Conservation (phyloP, 2,113 vertebrate species). For the Solea solea region DNA sequence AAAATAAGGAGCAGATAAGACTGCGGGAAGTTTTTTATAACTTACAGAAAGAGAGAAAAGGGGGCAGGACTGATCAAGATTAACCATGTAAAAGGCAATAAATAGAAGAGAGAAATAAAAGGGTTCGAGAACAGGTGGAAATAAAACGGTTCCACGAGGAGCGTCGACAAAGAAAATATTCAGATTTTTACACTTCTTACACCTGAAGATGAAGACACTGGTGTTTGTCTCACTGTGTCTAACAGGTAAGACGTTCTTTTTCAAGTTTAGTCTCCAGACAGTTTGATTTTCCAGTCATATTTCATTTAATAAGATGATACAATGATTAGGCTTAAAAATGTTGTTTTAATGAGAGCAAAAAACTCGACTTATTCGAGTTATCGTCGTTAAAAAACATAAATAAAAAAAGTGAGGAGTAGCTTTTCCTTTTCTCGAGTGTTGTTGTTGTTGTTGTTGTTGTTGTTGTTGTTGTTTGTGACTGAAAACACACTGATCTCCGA, state of each 20-base stretch:
- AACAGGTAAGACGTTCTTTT: constrained; percentile 51
- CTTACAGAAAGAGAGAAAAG: constrained; percentile 9
- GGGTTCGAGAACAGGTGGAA: background rate
- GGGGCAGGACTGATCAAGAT: constrained; percentile 24
- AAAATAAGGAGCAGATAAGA: constrained; percentile 19
- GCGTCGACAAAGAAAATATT: background rate
- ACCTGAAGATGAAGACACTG: constrained; percentile 60
- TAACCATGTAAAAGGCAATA: constrained; percentile 6
- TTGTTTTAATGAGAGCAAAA: too few relatives aligned
- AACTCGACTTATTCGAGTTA: too few relatives aligned
- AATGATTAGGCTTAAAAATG: too few relatives aligned
- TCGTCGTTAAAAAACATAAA: too few relatives aligned
- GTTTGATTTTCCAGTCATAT: too few relatives aligned
- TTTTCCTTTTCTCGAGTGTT: too few relatives aligned
- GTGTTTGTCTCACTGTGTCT: constrained; percentile 52
- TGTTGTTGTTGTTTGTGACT: too few relatives aligned
- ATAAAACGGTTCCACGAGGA: background rate
- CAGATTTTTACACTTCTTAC: background rate
- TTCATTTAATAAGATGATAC: too few relatives aligned
- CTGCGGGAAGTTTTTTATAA: constrained; percentile 22
- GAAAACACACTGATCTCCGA: too few relatives aligned
- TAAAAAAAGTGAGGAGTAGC: too few relatives aligned
- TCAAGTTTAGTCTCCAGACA: too few relatives aligned
- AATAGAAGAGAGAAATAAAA: background rate
- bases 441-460: too few relatives aligned